Percentiles rank a stretch among this genome's conserved stretches.
phyloP scores from a whole-genome alignment of 1,140 invertebrate species.

The Musca domestica region DNA sequence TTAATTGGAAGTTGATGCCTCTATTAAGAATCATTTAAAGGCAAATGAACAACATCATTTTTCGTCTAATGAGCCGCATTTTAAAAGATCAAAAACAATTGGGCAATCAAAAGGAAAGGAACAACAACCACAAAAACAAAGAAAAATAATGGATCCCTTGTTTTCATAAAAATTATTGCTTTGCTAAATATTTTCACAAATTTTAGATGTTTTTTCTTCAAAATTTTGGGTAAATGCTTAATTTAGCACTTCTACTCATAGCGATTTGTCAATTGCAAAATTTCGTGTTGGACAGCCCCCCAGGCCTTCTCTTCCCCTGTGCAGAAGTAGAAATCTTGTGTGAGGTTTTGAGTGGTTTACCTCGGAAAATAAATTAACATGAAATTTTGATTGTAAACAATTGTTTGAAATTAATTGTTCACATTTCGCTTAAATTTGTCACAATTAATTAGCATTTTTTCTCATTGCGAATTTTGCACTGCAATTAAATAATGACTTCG shows the following conservation, averaged over 20 bases:
- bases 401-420: constrained; percentile 16
- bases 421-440: constrained; percentile 20
- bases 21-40: constrained; percentile 22
- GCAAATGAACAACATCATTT: constrained; percentile 18
- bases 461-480: not conserved
- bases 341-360: not conserved
- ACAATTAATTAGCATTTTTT: constrained; percentile 18
- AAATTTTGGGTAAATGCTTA: constrained; percentile 18
- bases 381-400: not conserved
- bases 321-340: not conserved
- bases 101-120: too few species aligned
- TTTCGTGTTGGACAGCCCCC: too few species aligned
- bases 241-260: constrained; percentile 18
- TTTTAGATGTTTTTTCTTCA: not conserved
- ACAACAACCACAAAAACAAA: too few species aligned
- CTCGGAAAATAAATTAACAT: not conserved
- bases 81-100: too few species aligned
- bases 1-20: constrained; percentile 16
- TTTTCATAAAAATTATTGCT: too few species aligned
- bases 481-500: constrained; percentile 7
- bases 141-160: too few species aligned
- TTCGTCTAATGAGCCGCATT: constrained; percentile 12
- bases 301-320: not conserved
- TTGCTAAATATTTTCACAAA: not conserved
- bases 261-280: constrained; percentile 15